Conservation (phyloP, 1,140 invertebrate species). For the Conus betulinus region DNA sequence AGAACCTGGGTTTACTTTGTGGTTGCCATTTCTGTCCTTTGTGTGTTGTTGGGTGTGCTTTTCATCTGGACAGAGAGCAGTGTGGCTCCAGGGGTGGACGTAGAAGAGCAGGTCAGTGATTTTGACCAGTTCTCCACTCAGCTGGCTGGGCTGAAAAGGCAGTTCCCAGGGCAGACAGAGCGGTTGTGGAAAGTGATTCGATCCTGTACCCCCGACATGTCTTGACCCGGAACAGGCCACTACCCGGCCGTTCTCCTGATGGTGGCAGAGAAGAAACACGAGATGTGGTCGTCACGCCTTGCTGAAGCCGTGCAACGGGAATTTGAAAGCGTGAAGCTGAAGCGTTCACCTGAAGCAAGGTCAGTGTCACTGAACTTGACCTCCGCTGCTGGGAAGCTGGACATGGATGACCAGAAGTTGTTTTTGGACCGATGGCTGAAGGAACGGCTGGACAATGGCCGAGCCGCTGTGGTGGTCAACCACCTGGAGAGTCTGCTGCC, state of each 20-base stretch:
- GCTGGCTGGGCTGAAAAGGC: conserved; percentile 20
- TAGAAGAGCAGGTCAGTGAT: background rate
- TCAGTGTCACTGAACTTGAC: conserved; percentile 44
- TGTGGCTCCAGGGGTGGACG: background rate
- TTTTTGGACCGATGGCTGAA: conserved; percentile 44
- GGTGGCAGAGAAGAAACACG: conserved; percentile 37
- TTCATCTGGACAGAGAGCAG: background rate
- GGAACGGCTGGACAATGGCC: conserved; percentile 50
- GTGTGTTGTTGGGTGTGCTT: background rate
- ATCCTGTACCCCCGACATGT: conserved; percentile 41
- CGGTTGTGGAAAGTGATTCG: conserved; percentile 53
- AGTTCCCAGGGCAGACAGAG: conserved; percentile 36
- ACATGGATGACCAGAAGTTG: conserved; percentile 24
- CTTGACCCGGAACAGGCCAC: conserved; percentile 43
- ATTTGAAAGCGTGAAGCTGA: conserved; percentile 37
- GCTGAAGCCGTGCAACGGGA: conserved; percentile 24
- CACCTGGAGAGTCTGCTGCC: conserved; percentile 58
- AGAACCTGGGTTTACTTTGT: background rate
- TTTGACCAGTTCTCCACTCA: background rate
- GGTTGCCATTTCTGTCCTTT: background rate
- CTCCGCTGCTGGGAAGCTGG: background rate
- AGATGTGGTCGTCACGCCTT: background rate
- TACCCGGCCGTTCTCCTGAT: conserved; percentile 58
- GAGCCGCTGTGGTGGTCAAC: conserved; percentile 54
- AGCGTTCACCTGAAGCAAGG: conserved; percentile 27